phyloP scores from a whole-genome alignment of 2,888 invertebrate genomes.

The Trichopria drosophilae region DNA sequence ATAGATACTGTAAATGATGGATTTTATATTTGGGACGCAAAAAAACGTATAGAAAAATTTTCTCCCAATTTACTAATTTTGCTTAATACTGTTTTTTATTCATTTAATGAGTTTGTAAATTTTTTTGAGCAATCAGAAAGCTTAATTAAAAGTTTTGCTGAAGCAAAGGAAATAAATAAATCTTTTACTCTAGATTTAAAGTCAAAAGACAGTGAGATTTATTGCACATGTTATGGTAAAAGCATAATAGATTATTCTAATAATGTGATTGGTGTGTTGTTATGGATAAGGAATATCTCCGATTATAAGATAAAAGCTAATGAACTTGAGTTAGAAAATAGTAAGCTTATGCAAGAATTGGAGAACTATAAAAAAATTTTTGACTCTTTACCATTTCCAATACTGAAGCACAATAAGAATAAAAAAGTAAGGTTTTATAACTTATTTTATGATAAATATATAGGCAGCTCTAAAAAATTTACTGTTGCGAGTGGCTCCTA shows the following conservation, averaged over 20 bases:
- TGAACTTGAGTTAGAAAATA: slow-evolving; percentile 18
- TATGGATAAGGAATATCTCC: slow-evolving; percentile 21
- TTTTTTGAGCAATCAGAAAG: slow-evolving; percentile 22
- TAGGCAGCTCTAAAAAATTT: slow-evolving; percentile 19
- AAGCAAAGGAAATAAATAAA: slow-evolving; percentile 22
- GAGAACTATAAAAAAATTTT: slow-evolving; percentile 20
- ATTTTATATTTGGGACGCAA: slow-evolving; percentile 16
- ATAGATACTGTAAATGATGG: slow-evolving; percentile 16
- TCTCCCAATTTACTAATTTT: slow-evolving; percentile 17
- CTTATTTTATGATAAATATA: slow-evolving; percentile 19
- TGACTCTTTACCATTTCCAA: slow-evolving; percentile 21
- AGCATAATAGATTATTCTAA: slow-evolving; percentile 21
- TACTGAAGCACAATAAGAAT: slow-evolving; percentile 18
- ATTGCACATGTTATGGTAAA: slow-evolving; percentile 20
- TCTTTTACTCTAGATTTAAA: slow-evolving; percentile 22
- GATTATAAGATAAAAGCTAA: slow-evolving; percentile 18
- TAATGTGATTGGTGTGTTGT: slow-evolving; percentile 20
- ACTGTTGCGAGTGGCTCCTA: slow-evolving; percentile 16
- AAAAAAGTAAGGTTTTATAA: slow-evolving; percentile 18
- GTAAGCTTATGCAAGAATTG: slow-evolving; percentile 18
- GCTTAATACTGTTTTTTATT: slow-evolving; percentile 18
- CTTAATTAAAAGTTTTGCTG: slow-evolving; percentile 20
- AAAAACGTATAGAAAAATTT: slow-evolving; percentile 15
- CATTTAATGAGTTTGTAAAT: slow-evolving; percentile 21
- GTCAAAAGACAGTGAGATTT: slow-evolving; percentile 21